Base-by-base conservation (phyloP, 2,888 invertebrate genomes). In the Galeruca laticollis region DNA sequence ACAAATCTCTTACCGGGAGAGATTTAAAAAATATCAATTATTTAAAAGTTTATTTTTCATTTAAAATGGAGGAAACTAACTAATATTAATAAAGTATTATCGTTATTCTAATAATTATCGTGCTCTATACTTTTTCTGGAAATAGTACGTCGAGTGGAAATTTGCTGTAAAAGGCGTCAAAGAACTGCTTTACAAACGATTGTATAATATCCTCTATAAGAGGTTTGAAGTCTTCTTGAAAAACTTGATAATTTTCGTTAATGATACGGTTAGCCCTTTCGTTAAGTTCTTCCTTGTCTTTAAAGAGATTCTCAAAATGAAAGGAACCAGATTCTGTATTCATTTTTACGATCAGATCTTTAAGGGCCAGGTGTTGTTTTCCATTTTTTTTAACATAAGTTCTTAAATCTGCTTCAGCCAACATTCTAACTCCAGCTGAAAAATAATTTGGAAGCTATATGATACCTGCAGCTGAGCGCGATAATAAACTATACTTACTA, bases 221-320 rank as follows among this genome's bases (percentile, higher is more conserved):
- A 0, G 89, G 89, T 73, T 90, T 89, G 4, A 93, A 85, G 74
- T 93, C 93, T 4, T 88, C 88, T 0, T 90, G 86, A 4, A 93
- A 85, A 11, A 86, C 87, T 75, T 88, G 86, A 90, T 92, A 92
- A 81, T 93, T 93, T 37, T 92, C 90, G 79, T 93, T 93, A 11
- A 93, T 84, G 79, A 92, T 91, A 35, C 87, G 84, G 80, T 93
- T 93, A 88, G 93, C 90, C 5, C 90, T 88, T 5, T 88, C 86
- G 20, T 91, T 91, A 85, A 83, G 10, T 47, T 86, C 85, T 70
- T 92, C 90, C 52, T 81, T 79, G 1, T 90, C 90, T 51, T 91
- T 89, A 77, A 93, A 93, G 0, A 93, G 86, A 82, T 92, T 89
- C 11, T 90, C 89, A 60, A 93, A 85, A 68, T 89, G 86, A 73